Conservation (phyloP, 2,113 vertebrate genomes). For the Mirza zaza region DNA sequence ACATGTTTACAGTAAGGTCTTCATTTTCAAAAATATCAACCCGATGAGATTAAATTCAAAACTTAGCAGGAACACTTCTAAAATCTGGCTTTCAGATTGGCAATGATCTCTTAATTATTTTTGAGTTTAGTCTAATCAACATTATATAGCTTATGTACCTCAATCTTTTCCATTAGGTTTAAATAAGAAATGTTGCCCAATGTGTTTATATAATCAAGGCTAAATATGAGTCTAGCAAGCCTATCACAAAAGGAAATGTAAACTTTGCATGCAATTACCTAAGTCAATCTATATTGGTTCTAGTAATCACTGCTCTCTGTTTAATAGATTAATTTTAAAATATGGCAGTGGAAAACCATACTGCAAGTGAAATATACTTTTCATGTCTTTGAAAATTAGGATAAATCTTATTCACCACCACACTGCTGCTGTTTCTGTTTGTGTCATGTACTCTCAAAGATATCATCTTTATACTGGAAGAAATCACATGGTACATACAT, state of each 20-base stretch:
- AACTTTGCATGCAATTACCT: neutral
- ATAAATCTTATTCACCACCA: neutral
- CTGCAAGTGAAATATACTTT: neutral
- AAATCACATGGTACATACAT: neutral
- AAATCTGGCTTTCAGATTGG: neutral
- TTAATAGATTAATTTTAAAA: neutral
- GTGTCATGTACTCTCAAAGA: neutral
- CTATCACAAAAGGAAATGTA: neutral
- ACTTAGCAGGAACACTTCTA: neutral
- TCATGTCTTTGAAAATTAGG: neutral
- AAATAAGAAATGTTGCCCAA: neutral
- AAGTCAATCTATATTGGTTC: neutral
- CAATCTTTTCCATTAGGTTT: neutral
- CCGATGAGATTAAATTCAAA: neutral
- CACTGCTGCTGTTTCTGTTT: neutral
- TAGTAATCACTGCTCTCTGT: neutral
- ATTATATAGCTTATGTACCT: neutral
- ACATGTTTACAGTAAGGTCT: neutral
- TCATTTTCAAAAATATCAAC: neutral
- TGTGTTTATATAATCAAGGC: neutral
- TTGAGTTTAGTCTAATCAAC: neutral
- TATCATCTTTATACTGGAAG: neutral
- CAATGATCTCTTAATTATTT: neutral
- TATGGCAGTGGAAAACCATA: neutral
- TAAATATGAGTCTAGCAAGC: neutral